These are phyloP conservation scores for Noctua janthina DNA, from an alignment of 2,888 invertebrate genomes.

Conservation along the genomic window DNA sequence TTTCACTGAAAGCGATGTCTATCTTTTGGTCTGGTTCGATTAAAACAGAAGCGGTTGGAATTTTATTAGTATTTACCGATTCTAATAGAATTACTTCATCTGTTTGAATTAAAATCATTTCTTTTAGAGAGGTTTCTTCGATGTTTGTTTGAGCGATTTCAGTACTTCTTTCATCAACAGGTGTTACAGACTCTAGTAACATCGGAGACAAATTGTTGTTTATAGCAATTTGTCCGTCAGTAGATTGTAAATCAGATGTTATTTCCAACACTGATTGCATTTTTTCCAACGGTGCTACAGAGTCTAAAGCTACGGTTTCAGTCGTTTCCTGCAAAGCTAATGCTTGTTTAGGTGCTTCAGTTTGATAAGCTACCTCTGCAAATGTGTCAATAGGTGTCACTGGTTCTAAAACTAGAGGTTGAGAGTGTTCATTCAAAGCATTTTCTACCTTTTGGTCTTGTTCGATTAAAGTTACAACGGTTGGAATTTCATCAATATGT, in stretches of 20 bases:
- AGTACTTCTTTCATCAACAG: conserved; percentile 5
- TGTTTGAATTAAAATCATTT: not conserved
- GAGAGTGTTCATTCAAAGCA: not conserved
- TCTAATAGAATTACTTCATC: conserved; percentile 5
- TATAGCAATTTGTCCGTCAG: not conserved
- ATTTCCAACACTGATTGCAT: not conserved
- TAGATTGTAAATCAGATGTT: not conserved
- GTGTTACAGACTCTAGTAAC: not conserved
- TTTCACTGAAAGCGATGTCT: conserved; percentile 3
- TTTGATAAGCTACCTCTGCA: not conserved
- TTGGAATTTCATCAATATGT: not conserved
- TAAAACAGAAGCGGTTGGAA: not conserved
- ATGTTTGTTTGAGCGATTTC: not conserved
- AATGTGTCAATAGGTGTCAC: not conserved
- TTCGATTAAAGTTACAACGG: not conserved
- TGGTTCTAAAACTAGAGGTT: conserved; percentile 23
- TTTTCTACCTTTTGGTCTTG: not conserved
- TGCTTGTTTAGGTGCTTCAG: not conserved
- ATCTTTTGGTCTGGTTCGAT: not conserved
- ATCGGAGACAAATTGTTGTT: not conserved
- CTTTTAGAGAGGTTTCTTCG: not conserved
- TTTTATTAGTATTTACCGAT: not conserved
- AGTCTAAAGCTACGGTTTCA: not conserved
- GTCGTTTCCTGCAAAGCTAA: not conserved
- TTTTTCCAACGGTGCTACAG: not conserved